A percentile compares a stretch with the other conserved stretches of the same genome.
These are phyloP conservation scores for Rhagium mordax DNA, from an alignment of 2,888 invertebrate genomes.

Conservation along the genomic window DNA sequence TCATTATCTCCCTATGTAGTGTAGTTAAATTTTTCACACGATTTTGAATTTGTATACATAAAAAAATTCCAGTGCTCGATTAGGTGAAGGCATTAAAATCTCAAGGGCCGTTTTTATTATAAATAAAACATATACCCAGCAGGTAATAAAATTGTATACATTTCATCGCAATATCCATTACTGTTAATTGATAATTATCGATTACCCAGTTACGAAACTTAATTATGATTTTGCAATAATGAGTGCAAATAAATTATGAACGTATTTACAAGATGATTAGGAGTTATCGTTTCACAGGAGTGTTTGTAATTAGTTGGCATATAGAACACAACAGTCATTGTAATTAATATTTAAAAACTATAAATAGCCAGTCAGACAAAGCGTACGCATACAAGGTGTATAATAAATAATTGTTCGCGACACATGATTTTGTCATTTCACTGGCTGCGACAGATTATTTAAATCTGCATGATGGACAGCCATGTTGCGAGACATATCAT, in stretches of 20 bases:
- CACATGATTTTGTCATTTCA: slow-evolving; percentile 60
- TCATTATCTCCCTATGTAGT: too few species aligned
- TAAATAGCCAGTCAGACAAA: slow-evolving; percentile 58
- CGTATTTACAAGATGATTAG: slow-evolving; percentile 11
- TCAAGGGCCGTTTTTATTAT: neutral
- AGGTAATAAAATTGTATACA: slow-evolving; percentile 7
- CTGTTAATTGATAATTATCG: slow-evolving; percentile 19
- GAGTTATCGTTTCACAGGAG: slow-evolving; percentile 1
- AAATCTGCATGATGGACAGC: slow-evolving; percentile 57
- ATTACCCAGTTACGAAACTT: slow-evolving; percentile 13
- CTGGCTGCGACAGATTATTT: slow-evolving; percentile 65
- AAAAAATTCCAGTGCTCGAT: neutral
- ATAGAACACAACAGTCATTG: slow-evolving; percentile 13
- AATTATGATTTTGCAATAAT: slow-evolving; percentile 10
- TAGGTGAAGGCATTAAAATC: neutral
- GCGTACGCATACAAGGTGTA: slow-evolving; percentile 61
- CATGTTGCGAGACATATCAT: slow-evolving; percentile 31
- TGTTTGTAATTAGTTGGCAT: neutral
- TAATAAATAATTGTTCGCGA: slow-evolving; percentile 67
- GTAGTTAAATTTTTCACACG: too few species aligned
- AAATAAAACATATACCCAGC: neutral
- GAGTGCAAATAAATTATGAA: slow-evolving; percentile 11
- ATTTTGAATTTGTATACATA: neutral
- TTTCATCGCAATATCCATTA: slow-evolving; percentile 9
- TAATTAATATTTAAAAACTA: slow-evolving; percentile 65